Percentiles rank a stretch among this genome's conserved stretches.
Conservation (phyloP, 2,113 vertebrate genomes). For the Percina caprodes region DNA sequence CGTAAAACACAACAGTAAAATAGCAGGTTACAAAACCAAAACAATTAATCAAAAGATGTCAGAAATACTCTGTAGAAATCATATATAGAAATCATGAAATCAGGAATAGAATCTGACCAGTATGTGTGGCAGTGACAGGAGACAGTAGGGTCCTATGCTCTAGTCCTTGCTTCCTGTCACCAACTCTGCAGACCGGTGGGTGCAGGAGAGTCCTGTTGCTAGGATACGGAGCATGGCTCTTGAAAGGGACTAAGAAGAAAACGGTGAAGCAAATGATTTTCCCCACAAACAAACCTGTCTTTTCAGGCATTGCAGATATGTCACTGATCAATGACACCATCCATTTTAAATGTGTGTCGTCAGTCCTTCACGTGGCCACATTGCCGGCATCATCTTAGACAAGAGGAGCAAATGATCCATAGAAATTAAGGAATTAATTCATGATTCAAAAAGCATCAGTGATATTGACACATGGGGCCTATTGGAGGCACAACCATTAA, state of each 20-base stretch:
- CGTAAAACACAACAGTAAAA: neutral
- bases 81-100: too few species aligned
- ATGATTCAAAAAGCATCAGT: conserved; percentile 60
- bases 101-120: conserved; percentile 44
- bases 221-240: conserved; percentile 80
- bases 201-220: conserved; percentile 80
- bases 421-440: conserved; percentile 65
- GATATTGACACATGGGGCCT: conserved; percentile 63
- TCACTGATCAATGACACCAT: conserved; percentile 53
- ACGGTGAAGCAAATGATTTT: conserved; percentile 64
- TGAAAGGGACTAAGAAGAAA: conserved; percentile 70
- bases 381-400: conserved; percentile 29
- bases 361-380: neutral
- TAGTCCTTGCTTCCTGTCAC: conserved; percentile 62
- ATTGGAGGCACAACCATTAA: conserved; percentile 63
- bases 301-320: conserved; percentile 59
- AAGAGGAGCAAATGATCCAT: conserved; percentile 59
- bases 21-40: neutral
- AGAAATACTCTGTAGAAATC: neutral
- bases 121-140: conserved; percentile 62
- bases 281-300: conserved; percentile 65
- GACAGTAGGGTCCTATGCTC: conserved; percentile 66
- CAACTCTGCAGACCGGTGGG: conserved; percentile 51
- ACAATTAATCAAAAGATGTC: neutral
- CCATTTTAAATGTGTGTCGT: conserved; percentile 21